Conservation (phyloP, 2,797 vertebrate genomes). For the Argentina silus region DNA sequence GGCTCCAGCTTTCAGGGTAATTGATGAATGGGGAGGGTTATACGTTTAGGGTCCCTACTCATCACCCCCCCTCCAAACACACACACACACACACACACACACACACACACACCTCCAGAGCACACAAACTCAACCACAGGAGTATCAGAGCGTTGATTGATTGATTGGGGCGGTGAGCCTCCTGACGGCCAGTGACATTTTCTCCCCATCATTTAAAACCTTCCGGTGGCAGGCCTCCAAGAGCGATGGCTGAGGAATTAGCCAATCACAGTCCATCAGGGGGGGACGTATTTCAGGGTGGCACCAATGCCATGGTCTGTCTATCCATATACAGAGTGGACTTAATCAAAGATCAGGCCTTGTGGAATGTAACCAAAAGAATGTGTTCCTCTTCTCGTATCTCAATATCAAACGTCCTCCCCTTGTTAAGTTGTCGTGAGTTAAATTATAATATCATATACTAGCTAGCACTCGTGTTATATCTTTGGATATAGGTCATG, state of each 20-base stretch:
- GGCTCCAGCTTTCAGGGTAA: slow-evolving; percentile 61
- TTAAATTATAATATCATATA: no score
- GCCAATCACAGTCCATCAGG: slow-evolving; percentile 59
- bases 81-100: slow-evolving; percentile 8
- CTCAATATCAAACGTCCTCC: no score
- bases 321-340: no score
- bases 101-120: slow-evolving; percentile 4
- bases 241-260: slow-evolving; percentile 67
- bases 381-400: no score
- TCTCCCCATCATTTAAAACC: slow-evolving; percentile 66
- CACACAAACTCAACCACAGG: slow-evolving; percentile 21
- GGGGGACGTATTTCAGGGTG: slow-evolving; percentile 17
- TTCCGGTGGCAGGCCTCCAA: slow-evolving; percentile 53
- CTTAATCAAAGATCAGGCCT: no score
- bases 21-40: slow-evolving; percentile 58
- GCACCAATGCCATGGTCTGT: not conserved
- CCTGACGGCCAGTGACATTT: slow-evolving; percentile 70
- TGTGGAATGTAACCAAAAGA: no score
- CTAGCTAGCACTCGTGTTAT: no score
- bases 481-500: no score
- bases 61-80: slow-evolving; percentile 24
- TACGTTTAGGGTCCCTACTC: slow-evolving; percentile 18
- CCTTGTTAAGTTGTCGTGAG: no score
- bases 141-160: slow-evolving; percentile 59
- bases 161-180: slow-evolving; percentile 68